Evolutionary conservation across 2,113 vertebrate genomes (phyloP), one percentile per base, ranked within the genome.

Genomic region (Dipodomys merriami): DNA sequence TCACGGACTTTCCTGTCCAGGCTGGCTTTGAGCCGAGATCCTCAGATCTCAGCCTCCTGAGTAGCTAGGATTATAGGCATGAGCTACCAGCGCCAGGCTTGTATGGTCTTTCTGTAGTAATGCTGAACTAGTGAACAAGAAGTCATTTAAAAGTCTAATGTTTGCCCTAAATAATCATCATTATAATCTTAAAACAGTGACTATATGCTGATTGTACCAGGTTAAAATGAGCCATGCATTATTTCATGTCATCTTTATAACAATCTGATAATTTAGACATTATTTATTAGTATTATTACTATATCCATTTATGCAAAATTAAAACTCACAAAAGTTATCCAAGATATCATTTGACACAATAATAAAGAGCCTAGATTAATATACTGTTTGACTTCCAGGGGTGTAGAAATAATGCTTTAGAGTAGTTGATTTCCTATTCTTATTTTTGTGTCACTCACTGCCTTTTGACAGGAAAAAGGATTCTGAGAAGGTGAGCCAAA

Each of bases 211-310:
- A 22, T 79, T 53, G 49, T 53, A 53, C 10, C 49, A 12, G 49
- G 1, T 57, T 57, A 57, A 57, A 57, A 74, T 22, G 30, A 96
- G n/a, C 44, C 10, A 67, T 27, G 25, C 30, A 20, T 49, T 94
- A 68, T 64, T 69, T 88, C 6, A 71, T 77, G 84, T 87, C 6
- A 90, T 77, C 72, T 71, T 92, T 94, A 90, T 29, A 67, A 76
- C 25, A 74, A 76, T 27, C 15, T 76, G 39, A 67, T 23, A 2
- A 76, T 57, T 57, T 57, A 13, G 53, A 13, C 53, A 57, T 57
- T 57, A 49, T 49, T 49, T 49, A 29, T 76, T 89, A 62, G 6
- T 69, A 71, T 86, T 62, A 69, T 65, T 64, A 83, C 83, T 69
- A 69, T 74, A 84, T 12, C 22, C 13, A 86, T n/a, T 94, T 33